Evolutionary conservation across 2,113 vertebrate genomes (phyloP), one percentile per base, ranked within the genome.

Genomic region (Cinclus mexicanus): DNA sequence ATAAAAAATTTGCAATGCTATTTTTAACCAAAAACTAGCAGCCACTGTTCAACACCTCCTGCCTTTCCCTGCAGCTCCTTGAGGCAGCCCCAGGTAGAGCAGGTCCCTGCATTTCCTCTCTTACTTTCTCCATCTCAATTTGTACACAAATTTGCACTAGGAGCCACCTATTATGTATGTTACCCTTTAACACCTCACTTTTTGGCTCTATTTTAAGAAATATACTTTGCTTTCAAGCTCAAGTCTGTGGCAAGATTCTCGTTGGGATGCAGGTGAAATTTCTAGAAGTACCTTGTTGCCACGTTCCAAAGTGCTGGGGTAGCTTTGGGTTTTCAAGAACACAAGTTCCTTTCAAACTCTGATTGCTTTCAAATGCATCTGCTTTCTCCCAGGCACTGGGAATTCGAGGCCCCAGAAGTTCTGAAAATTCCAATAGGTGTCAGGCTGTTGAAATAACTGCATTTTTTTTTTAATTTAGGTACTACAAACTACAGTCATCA

Each of bases 381-480:
- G 89, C 77, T 52, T 69, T 91, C 77, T 91, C 84, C 37, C 53
- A 85, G 18, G 77, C 93, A 89, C 56, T 71, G 96, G 93, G 96
- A 94, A 93, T 91, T 94, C 0, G 0, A 91, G 69, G 69, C 44
- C 89, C 41, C 77, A 35, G 53, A 87, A 82, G 83, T 68, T 65
- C 83, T 91, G 77, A 95, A 79, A 89, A 93, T 82, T 94, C 93
- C 89, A 87, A 42, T 60, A 94, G 83, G 93, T 91, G 89, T 85
- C 61, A 64, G 72, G 39, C 44, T 82, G 93, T 41, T 87, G 78
- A 94, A 95, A 95, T 87, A 75, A 65, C 61, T 68, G 67, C 17
- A 93, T 74, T 89, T 91, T 94, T 72, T 88, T 92, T 83, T 5
- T 60, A 90, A 87, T 81, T 70, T 87, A 92, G 79, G 57, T 75